Conservation (phyloP, 2,797 vertebrate genomes). For the Hemibagrus guttatus region DNA sequence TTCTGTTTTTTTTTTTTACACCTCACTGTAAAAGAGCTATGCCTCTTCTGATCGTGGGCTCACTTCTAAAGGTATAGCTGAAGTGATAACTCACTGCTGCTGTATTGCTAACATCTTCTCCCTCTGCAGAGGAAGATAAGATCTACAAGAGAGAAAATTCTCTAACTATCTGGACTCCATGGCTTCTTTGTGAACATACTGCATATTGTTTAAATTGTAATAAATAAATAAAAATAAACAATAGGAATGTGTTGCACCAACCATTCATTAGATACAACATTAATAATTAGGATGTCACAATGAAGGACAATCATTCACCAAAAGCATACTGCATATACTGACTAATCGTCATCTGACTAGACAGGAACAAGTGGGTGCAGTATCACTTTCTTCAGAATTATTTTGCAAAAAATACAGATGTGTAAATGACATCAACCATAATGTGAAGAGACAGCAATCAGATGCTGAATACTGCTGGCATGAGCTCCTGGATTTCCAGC, state of each 20-base stretch:
- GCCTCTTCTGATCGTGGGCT: no score
- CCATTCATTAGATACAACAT: background rate
- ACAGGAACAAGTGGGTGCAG: background rate
- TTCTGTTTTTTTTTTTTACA: no score
- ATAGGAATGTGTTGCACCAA: background rate
- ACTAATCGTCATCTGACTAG: background rate
- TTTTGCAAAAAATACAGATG: background rate
- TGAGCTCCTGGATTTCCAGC: background rate
- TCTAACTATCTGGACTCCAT: background rate
- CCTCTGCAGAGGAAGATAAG: no score
- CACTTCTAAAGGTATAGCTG: no score
- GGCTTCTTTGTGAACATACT: background rate
- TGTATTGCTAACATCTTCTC: no score
- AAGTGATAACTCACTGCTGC: no score
- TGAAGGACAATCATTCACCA: background rate
- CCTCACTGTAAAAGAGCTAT: no score
- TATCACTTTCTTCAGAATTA: background rate
- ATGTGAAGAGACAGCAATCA: background rate
- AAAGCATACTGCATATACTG: background rate
- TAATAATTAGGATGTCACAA: background rate
- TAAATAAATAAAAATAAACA: no score
- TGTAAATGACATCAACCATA: background rate
- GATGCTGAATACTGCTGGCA: background rate
- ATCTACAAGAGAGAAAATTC: no score
- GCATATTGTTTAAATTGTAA: background rate